Evolutionary conservation across 2,888 invertebrate species (phyloP).

Genomic region (Eutolmus rufibarbis): DNA sequence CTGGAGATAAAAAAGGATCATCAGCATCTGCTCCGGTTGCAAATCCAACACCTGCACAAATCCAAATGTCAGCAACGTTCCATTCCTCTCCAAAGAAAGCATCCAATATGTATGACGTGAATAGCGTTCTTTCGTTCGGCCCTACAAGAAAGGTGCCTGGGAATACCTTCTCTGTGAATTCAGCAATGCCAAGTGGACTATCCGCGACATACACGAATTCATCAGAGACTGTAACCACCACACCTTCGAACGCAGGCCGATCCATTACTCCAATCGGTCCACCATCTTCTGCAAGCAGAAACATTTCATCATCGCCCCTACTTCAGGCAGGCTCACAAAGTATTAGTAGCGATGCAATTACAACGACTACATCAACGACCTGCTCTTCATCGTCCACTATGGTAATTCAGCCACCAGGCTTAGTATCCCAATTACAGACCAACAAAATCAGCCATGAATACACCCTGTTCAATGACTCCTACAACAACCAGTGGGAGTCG

Average conservation of each 20-base stretch:
- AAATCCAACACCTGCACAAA: background rate
- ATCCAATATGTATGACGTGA: conserved; percentile 31
- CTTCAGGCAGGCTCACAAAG: conserved; percentile 13
- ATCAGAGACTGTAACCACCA: conserved; percentile 48
- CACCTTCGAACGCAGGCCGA: conserved; percentile 51
- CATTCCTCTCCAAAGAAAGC: conserved; percentile 45
- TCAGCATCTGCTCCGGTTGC: background rate
- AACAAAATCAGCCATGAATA: conserved; percentile 69
- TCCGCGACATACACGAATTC: conserved; percentile 50
- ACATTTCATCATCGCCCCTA: conserved; percentile 50
- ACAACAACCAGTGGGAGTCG: conserved; percentile 65
- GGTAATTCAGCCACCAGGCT: conserved; percentile 55
- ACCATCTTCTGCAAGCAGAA: conserved; percentile 51
- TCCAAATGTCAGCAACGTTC: conserved; percentile 50
- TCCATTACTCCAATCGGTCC: conserved; percentile 61
- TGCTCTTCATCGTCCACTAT: conserved; percentile 46
- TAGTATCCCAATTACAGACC: conserved; percentile 54
- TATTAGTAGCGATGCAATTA: background rate
- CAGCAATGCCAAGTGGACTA: conserved; percentile 54
- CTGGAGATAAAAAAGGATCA: conserved; percentile 52
- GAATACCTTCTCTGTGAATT: conserved; percentile 59
- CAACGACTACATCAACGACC: conserved; percentile 42
- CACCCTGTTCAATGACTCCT: conserved; percentile 83
- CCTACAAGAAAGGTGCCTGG: conserved; percentile 49
- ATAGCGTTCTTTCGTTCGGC: conserved; percentile 42